Percentiles rank a stretch among this genome's conserved stretches.
These are phyloP conservation scores for Pseudoatta argentina DNA, from an alignment of 1,140 invertebrate genomes.

Conservation along the genomic window DNA sequence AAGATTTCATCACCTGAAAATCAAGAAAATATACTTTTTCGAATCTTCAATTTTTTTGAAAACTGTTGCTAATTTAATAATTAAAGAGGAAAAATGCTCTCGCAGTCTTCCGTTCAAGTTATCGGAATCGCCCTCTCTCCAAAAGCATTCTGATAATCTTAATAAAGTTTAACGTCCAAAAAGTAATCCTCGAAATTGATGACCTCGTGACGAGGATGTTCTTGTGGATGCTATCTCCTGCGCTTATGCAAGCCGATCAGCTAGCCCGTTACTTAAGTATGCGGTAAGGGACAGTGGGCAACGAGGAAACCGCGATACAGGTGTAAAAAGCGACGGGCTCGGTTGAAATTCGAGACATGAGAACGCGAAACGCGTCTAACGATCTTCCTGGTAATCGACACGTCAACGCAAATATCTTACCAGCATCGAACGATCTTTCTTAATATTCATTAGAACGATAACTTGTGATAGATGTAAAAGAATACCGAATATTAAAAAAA, in stretches of 20 bases:
- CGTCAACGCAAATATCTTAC: constrained; percentile 4
- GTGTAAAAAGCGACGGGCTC: constrained; percentile 69
- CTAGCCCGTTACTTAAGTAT: constrained; percentile 78
- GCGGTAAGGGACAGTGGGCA: constrained; percentile 67
- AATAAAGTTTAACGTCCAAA: constrained; percentile 31
- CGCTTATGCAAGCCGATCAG: constrained; percentile 71
- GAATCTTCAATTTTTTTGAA: not conserved
- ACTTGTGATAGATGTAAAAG: not conserved
- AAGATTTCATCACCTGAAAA: constrained; percentile 92
- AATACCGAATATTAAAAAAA: no score
- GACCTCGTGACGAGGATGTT: constrained; percentile 29
- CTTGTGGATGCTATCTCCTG: constrained; percentile 51
- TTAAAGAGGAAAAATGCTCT: constrained; percentile 2
- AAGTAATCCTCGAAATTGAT: constrained; percentile 6
- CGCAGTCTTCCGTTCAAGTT: not conserved
- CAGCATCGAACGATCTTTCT: not conserved
- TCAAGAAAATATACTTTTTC: not conserved
- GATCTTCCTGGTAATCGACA: constrained; percentile 21
- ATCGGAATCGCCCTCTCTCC: not conserved
- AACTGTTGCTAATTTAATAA: not conserved
- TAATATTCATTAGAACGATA: not conserved
- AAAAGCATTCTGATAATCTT: constrained; percentile 9
- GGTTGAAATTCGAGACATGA: constrained; percentile 79
- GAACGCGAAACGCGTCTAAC: constrained; percentile 65
- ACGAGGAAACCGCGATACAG: constrained; percentile 73